phyloP scores from a whole-genome alignment of 2,113 vertebrate genomes.

The Colinus virginianus region DNA sequence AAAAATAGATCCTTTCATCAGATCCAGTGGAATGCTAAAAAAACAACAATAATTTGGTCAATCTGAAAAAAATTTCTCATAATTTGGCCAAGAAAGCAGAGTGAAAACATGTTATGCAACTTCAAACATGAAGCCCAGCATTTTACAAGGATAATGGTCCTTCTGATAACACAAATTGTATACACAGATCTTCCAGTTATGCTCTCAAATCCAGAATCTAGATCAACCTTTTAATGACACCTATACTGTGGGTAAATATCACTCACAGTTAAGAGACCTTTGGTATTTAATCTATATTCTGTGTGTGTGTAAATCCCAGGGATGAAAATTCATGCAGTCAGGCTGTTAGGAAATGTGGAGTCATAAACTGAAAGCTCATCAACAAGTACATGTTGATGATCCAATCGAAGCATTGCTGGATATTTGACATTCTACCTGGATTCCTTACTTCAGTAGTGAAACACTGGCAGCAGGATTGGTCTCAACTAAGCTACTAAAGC shows the following conservation, averaged over 20 bases:
- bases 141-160: neutral
- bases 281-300: slow-evolving; percentile 53
- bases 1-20: neutral
- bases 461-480: neutral
- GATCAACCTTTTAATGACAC: slow-evolving; percentile 65
- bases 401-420: neutral
- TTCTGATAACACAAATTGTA: neutral
- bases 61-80: neutral
- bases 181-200: neutral
- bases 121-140: neutral
- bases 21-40: neutral
- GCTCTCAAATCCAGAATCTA: slow-evolving; percentile 20
- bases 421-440: neutral
- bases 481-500: neutral
- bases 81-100: neutral
- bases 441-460: neutral
- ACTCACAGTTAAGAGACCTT: slow-evolving; percentile 53
- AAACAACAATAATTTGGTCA: neutral
- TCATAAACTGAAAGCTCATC: neutral
- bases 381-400: neutral
- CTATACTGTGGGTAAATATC: slow-evolving; percentile 63
- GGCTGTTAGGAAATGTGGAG: neutral
- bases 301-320: neutral
- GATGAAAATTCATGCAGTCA: slow-evolving; percentile 17
- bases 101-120: accelerated